Percentiles rank a stretch among this genome's conserved stretches.
Evolutionary conservation across 2,113 vertebrate species (phyloP).

Genomic region (Rhinopithecus roxellana): DNA sequence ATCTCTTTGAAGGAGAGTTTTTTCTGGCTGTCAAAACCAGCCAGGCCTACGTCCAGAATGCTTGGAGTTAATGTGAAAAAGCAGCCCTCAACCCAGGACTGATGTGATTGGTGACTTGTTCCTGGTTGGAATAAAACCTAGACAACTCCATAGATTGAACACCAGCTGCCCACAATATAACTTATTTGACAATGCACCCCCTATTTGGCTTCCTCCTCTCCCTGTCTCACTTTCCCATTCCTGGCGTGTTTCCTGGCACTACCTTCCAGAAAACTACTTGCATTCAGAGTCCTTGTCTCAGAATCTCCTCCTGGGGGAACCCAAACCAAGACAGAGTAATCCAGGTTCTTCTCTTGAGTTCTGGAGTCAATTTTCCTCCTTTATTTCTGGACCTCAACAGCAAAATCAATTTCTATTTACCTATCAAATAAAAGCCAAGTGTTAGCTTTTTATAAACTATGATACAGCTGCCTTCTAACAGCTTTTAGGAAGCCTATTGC

Average conservation of each 20-base stretch:
- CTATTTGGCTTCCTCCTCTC: neutral
- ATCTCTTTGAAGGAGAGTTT: neutral
- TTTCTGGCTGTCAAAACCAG: neutral
- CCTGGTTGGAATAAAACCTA: neutral
- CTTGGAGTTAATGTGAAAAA: neutral
- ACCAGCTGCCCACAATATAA: fast-evolving
- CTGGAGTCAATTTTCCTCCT: neutral
- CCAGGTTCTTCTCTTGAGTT: neutral
- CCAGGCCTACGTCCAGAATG: neutral
- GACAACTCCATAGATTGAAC: neutral
- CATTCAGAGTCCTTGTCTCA: neutral
- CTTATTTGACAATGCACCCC: neutral
- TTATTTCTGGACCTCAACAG: slow-evolving; percentile 12
- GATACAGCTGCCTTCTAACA: neutral
- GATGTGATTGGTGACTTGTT: neutral
- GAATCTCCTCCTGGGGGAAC: neutral
- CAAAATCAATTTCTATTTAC: slow-evolving; percentile 63
- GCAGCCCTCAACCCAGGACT: neutral
- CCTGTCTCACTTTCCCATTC: neutral
- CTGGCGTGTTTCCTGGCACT: neutral
- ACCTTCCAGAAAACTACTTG: neutral
- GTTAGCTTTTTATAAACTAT: slow-evolving; percentile 39
- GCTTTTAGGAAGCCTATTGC: slow-evolving; percentile 36
- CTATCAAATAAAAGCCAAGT: slow-evolving; percentile 24
- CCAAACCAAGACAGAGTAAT: neutral